Percentiles rank a stretch among this genome's conserved stretches.
These are phyloP conservation scores for Solen grandis DNA, from an alignment of 1,140 invertebrate genomes.

Conservation along the genomic window DNA sequence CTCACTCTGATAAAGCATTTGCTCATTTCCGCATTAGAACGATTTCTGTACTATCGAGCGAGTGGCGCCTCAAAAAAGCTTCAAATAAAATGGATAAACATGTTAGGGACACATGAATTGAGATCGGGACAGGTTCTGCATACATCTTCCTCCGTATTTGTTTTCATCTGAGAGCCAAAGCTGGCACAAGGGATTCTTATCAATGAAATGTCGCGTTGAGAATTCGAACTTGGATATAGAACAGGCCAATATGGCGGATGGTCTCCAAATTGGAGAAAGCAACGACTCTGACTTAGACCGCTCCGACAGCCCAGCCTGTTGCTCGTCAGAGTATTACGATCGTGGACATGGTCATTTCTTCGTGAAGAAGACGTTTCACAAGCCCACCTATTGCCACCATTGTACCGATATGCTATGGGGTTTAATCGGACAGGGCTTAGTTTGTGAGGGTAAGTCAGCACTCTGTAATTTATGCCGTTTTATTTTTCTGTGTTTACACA, in stretches of 20 bases:
- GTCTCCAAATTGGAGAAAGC: not conserved
- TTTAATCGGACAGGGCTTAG: conserved; percentile 98
- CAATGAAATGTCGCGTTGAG: conserved; percentile 53
- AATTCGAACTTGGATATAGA: conserved; percentile 17
- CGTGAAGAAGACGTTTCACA: conserved; percentile 99
- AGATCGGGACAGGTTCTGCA: conserved; percentile 4
- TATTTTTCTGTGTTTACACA: too few relatives aligned
- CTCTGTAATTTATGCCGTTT: conserved; percentile 24
- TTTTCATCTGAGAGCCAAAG: conserved; percentile 21
- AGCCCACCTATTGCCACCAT: conserved; percentile 99
- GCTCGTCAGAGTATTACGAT: conserved; percentile 63
- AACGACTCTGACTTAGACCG: conserved; percentile 45
- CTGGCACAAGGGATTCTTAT: conserved; percentile 33
- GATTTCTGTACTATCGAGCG: not conserved
- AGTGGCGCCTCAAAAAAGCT: conserved; percentile 19
- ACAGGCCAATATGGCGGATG: conserved; percentile 64
- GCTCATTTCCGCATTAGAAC: conserved; percentile 52
- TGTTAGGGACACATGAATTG: conserved; percentile 12
- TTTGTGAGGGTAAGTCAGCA: conserved; percentile 97
- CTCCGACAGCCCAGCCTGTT: conserved; percentile 59
- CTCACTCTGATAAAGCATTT: conserved; percentile 30
- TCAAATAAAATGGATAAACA: conserved; percentile 42
- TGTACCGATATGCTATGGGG: conserved; percentile 99
- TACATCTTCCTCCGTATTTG: conserved; percentile 24
- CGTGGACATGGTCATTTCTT: conserved; percentile 95